A percentile compares a stretch with the other conserved stretches of the same genome.
These are phyloP conservation scores for Lymantria monacha DNA, from an alignment of 2,888 invertebrate genomes.

Conservation along the genomic window DNA sequence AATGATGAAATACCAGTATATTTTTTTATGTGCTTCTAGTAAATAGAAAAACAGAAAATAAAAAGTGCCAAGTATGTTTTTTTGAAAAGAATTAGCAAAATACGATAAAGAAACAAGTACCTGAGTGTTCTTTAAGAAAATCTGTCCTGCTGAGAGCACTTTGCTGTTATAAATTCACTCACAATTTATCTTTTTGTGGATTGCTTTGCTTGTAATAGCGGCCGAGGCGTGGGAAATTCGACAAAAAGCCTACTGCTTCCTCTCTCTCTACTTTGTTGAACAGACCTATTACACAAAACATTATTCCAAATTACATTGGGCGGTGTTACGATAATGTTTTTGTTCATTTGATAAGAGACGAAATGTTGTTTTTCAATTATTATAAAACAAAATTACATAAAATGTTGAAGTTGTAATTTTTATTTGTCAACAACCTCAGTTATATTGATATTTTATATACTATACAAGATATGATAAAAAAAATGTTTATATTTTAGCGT, in stretches of 20 bases:
- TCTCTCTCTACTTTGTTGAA: conserved; percentile 58
- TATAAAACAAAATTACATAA: conserved; percentile 36
- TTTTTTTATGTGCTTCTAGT: background rate
- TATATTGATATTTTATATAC: background rate
- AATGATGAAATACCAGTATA: no score
- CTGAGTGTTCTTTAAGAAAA: conserved; percentile 62
- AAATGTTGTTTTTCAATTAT: conserved; percentile 58
- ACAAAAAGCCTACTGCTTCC: conserved; percentile 50
- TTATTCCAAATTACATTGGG: conserved; percentile 73
- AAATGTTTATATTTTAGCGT: no score
- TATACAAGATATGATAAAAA: no score
- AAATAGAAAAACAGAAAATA: background rate
- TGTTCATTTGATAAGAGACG: conserved; percentile 63
- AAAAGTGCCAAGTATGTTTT: conserved; percentile 22
- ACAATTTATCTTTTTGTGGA: conserved; percentile 72
- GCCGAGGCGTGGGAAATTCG: conserved; percentile 39
- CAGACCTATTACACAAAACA: conserved; percentile 69
- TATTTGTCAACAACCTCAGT: conserved; percentile 21
- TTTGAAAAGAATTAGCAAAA: conserved; percentile 53
- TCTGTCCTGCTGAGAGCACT: conserved; percentile 72
- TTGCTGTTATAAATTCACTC: conserved; percentile 66
- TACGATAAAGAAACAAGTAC: conserved; percentile 56
- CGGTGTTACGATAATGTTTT: conserved; percentile 65
- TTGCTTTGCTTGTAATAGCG: conserved; percentile 58
- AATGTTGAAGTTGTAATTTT: conserved; percentile 26